Base-by-base conservation (phyloP, 2,797 vertebrate genomes). In the Halcyon leucocephala region DNA sequence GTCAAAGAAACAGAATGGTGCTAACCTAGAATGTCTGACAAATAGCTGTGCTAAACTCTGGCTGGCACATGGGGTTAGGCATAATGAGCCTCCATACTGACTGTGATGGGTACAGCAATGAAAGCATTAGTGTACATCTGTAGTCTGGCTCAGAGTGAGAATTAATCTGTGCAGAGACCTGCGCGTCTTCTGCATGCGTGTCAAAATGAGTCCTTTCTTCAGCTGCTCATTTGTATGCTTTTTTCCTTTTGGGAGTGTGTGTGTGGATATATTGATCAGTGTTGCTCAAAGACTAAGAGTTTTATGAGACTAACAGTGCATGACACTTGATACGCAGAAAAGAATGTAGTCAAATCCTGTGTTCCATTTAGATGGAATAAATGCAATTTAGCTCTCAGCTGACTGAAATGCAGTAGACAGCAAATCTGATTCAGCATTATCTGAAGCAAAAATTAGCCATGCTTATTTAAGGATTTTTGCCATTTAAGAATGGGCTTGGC, bases 21-120 rank as follows among this genome's bases (percentile, higher is more conserved):
- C 26, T 66, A 83, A 82, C 33, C 28, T 24, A 57, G 33, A 60
- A 16, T 42, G 41, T 46, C 19, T 88, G 72, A 61, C 5, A 51
- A 48, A 35, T 22, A 78, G 37, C 37, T 48, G 14, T 62, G 48
- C 61, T 69, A 28, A 72, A 42, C 39, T 83, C 61, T 69, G 67
- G 7, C 72, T 89, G 10, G 7, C 16, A 2, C 51, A 26, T 3
- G 12, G 58, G 51, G 22, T 64, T 61, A 74, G 14, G 33, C 14
- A 22, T 41, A 62, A 52, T 15, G 52, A 4, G n/a, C 57, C 12
- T 64, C 14, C 17, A 2, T 29, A 28, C 24, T 37, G 44, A 52
- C 6, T 5, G 39, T 44, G 62, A 14, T 7, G 49, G 26, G 12
- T 72, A 44, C 26, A 51, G 16, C 42, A 62, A 22, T 0, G 0